Base-by-base conservation (phyloP, 2,113 vertebrate genomes). In the Connochaetes taurinus region DNA sequence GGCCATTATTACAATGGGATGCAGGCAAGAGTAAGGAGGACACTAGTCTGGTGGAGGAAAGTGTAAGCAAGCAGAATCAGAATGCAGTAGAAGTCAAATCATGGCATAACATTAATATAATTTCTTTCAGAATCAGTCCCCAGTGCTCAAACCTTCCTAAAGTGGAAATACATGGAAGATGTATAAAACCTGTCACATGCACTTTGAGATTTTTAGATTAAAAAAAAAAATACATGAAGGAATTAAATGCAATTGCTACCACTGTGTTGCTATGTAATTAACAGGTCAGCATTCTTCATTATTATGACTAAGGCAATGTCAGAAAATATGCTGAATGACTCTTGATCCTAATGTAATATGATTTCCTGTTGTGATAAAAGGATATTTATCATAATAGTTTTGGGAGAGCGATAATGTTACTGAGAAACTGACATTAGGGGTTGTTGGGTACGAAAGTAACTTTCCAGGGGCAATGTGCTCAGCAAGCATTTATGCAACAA, bases 301-400 rank as follows among this genome's bases (percentile, higher is more conserved):
- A 40, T 91, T 60, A 53, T 55, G 67, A 94, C 55, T 55, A 29
- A 92, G 84, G 45, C 40, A 58, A 7, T 1, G 5, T 31, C 57
- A 94, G 33, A 62, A 89, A 83, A 96, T 67, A 58, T 64, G 58
- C 83, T 91, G 82, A 86, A 3, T 5, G 90, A 94, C 14, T 84
- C 76, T 80, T 60, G 33, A 83, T 36, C 40, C 87, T 92, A 40
- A 78, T 3, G 58, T 15, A 64, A 7, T 31, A 50, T 27, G 60
- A 90, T 91, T 96, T 98, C 88, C 88, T 94, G 80, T 96, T 74
- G 58, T 80, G 71, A 95, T 50, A 43, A 92, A 53, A 60, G n/a
- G 13, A 9, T 31, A n/a, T 83, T 96, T 71, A 92, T 87, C n/a
- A 36, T 11, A 2, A 33, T 29, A 33, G 81, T 57, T 27, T 40